A percentile compares a stretch with the other conserved stretches of the same genome.
These are phyloP conservation scores for Scartelaos histophorus DNA, from an alignment of 2,113 vertebrate species.

Conservation along the genomic window DNA sequence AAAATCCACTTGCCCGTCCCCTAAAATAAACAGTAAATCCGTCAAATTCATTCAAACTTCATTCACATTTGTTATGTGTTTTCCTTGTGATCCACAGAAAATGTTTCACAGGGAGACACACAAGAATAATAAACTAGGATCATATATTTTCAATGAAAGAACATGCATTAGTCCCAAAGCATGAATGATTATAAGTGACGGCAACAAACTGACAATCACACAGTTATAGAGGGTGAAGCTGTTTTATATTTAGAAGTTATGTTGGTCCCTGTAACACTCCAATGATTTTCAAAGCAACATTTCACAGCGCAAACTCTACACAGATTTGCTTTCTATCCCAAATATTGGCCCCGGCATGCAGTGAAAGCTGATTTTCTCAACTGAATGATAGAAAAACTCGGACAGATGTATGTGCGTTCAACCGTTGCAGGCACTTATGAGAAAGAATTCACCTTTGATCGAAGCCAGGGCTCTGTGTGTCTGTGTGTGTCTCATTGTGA, in stretches of 20 bases:
- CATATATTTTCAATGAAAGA: no score
- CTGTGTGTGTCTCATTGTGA: not conserved
- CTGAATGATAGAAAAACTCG: constrained; percentile 17
- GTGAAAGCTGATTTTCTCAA: constrained; percentile 27
- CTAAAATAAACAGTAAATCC: constrained; percentile 59
- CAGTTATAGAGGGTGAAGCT: no score
- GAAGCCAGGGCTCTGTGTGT: constrained; percentile 10
- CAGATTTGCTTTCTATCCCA: constrained; percentile 9
- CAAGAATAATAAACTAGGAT: no score
- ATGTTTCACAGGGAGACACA: not conserved
- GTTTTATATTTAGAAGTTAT: no score
- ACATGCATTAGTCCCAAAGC: no score
- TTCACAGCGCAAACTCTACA: not conserved
- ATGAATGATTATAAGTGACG: no score
- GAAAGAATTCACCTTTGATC: constrained; percentile 39
- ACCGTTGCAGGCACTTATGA: constrained; percentile 28
- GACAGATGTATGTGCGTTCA: constrained; percentile 47
- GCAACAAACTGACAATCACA: no score
- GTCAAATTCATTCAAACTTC: not conserved
- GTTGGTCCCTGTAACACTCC: no score
- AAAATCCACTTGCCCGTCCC: constrained; percentile 97
- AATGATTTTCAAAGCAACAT: not conserved
- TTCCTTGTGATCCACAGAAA: not conserved
- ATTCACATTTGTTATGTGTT: not conserved
- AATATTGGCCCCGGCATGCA: constrained; percentile 18